Evolutionary conservation across 2,888 invertebrate species (phyloP).

Genomic region (Tholera decimalis): DNA sequence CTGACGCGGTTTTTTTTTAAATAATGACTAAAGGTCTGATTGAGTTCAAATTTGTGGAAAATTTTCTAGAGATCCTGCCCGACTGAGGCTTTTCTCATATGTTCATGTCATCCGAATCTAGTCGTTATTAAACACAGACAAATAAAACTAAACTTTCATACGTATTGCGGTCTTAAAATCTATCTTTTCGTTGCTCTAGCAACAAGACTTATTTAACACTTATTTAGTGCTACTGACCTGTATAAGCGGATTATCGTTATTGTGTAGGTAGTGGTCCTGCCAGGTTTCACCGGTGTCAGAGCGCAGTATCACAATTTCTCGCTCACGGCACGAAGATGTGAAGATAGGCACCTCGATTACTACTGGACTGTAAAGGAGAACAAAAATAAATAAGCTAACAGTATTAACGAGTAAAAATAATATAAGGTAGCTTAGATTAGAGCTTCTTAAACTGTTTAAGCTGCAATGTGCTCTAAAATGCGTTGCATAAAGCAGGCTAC

Average conservation of each 20-base stretch:
- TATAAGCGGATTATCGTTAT: slow-evolving; percentile 91
- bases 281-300: slow-evolving; percentile 99
- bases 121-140: no score
- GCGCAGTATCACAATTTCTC: slow-evolving; percentile 98
- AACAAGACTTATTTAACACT: not conserved
- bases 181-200: not conserved
- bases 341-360: slow-evolving; percentile 99
- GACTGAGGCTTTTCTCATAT: no score
- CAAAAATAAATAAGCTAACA: not conserved
- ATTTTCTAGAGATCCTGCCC: no score
- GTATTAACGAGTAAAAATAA: not conserved
- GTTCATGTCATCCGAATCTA: no score
- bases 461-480: no score
- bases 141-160: no score
- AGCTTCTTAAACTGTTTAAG: not conserved
- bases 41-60: no score
- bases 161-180: no score
- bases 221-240: slow-evolving; percentile 76
- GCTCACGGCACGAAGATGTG: slow-evolving; percentile 98
- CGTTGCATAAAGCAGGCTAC: no score
- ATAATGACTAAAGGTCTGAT: no score
- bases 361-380: slow-evolving; percentile 93
- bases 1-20: no score
- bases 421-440: no score
- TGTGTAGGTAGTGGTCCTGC: slow-evolving; percentile 96